A percentile compares a stretch with the other conserved stretches of the same genome.
Conservation (phyloP, 2,888 invertebrate species). For the Spodoptera littoralis region DNA sequence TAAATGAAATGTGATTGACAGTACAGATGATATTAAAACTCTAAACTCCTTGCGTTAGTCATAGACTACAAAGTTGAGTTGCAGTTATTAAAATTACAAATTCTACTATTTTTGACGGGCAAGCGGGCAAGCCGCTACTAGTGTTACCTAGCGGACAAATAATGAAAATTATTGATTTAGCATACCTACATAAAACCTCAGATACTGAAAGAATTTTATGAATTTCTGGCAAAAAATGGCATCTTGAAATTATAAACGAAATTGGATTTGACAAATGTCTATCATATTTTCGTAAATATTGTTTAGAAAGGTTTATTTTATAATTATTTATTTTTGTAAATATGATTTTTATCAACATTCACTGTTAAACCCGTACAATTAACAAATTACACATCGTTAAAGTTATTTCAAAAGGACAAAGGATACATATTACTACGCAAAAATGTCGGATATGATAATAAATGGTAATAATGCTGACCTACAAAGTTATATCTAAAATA, state of each 20-base stretch:
- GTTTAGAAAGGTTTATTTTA: conserved; percentile 27
- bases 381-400: conserved; percentile 14
- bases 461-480: conserved; percentile 71
- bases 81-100: background rate
- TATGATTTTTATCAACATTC: conserved; percentile 24
- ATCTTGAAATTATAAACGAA: conserved; percentile 14
- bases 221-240: conserved; percentile 24
- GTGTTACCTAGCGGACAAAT: background rate
- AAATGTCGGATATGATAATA: conserved; percentile 86
- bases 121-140: no score
- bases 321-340: conserved; percentile 29
- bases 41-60: no score
- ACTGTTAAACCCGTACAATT: conserved; percentile 10
- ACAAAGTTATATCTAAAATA: background rate
- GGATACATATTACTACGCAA: conserved; percentile 31
- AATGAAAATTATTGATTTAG: background rate
- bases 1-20: no score
- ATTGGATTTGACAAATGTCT: conserved; percentile 17
- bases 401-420: background rate
- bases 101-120: no score
- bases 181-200: background rate
- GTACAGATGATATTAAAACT: no score
- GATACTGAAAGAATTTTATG: background rate
- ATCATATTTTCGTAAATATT: conserved; percentile 24
- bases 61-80: background rate